Conservation (phyloP, 2,113 vertebrate genomes). For the Callopanchax toddi region DNA sequence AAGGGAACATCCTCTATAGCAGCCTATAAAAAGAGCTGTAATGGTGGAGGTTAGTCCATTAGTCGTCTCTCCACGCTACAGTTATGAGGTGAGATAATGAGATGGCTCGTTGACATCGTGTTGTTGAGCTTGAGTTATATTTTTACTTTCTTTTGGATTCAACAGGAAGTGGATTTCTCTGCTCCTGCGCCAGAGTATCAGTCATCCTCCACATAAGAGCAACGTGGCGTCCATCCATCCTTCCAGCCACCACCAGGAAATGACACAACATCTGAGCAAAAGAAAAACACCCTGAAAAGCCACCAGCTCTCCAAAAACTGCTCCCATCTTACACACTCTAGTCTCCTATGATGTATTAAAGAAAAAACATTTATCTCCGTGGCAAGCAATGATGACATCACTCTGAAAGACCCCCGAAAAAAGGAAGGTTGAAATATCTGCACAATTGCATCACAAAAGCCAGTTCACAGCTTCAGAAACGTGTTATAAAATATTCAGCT, state of each 20-base stretch:
- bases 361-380: slow-evolving; percentile 7
- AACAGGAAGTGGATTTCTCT: slow-evolving; percentile 53
- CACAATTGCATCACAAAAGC: neutral
- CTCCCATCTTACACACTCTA: slow-evolving; percentile 27
- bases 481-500: neutral
- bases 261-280: slow-evolving; percentile 48
- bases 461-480: neutral
- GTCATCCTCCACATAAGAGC: slow-evolving; percentile 37
- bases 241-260: slow-evolving; percentile 48
- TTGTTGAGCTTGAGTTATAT: slow-evolving; percentile 66
- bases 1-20: slow-evolving; percentile 48
- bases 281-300: slow-evolving; percentile 46
- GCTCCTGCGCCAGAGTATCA: slow-evolving; percentile 30
- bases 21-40: slow-evolving; percentile 71
- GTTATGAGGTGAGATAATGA: slow-evolving; percentile 72
- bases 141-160: slow-evolving; percentile 72
- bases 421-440: too few species aligned
- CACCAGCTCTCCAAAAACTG: slow-evolving; percentile 25
- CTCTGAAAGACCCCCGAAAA: neutral
- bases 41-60: slow-evolving; percentile 72
- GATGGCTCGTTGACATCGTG: slow-evolving; percentile 51
- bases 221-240: slow-evolving; percentile 28
- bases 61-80: slow-evolving; percentile 70
- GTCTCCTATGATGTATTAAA: slow-evolving; percentile 35
- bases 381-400: neutral